Evolutionary conservation across 2,113 vertebrate genomes (phyloP).

Genomic region (Plecotus auritus): DNA sequence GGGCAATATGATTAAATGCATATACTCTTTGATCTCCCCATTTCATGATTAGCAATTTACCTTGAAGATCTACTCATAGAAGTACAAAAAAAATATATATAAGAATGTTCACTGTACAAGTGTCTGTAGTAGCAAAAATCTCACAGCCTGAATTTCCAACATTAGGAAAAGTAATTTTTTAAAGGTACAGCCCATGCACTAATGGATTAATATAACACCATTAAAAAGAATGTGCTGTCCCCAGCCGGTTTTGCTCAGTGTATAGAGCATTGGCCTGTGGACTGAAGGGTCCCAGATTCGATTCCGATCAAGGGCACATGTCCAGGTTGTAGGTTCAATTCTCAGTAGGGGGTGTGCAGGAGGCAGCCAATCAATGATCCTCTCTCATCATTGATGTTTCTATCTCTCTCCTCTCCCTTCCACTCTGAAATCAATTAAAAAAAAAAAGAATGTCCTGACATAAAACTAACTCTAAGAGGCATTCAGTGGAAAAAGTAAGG

Average conservation of each 20-base stretch:
- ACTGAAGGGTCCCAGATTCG: too few species aligned
- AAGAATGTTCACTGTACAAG: not conserved
- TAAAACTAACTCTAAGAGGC: slow-evolving; percentile 11
- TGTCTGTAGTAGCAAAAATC: not conserved
- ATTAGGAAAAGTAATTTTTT: not conserved
- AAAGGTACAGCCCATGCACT: not conserved
- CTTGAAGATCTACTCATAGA: not conserved
- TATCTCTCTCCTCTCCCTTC: too few species aligned
- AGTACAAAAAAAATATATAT: not conserved
- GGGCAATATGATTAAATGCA: not conserved
- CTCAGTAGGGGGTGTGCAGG: too few species aligned
- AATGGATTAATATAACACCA: not conserved
- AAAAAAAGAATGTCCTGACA: not conserved
- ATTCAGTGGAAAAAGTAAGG: not conserved
- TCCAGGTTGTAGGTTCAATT: too few species aligned
- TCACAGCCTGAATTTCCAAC: not conserved
- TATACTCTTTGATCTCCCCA: not conserved
- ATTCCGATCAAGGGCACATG: too few species aligned
- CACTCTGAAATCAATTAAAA: too few species aligned
- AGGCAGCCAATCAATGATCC: too few species aligned
- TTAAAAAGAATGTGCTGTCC: not conserved
- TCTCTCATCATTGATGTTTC: too few species aligned
- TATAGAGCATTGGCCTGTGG: too few species aligned
- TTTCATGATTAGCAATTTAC: not conserved
- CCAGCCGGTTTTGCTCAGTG: too few species aligned